A percentile compares a stretch with the other conserved stretches of the same genome.
Conservation (phyloP, 2,888 invertebrate species). For the Onthophagus sagittarius region DNA sequence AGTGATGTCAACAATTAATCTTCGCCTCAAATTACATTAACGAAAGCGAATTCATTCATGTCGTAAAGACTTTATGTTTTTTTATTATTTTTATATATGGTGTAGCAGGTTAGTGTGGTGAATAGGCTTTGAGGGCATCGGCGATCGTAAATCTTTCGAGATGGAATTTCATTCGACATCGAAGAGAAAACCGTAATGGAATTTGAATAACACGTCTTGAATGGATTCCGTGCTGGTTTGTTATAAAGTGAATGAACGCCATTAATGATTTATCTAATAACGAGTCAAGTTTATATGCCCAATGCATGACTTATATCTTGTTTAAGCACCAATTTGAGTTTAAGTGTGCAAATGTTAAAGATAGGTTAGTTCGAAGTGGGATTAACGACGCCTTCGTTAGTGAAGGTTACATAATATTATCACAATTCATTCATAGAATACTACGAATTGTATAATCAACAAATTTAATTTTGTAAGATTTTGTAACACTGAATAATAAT, state of each 20-base stretch:
- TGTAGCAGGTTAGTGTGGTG: not conserved
- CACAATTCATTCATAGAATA: not conserved
- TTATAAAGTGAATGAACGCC: not conserved
- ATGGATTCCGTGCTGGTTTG: not conserved
- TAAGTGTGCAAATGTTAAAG: not conserved
- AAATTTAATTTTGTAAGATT: too few relatives aligned
- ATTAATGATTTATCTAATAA: not conserved
- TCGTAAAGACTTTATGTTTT: not conserved
- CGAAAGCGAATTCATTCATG: not conserved
- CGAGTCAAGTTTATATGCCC: not conserved
- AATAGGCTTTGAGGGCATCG: conserved; percentile 1
- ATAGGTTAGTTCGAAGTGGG: not conserved
- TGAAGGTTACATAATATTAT: not conserved
- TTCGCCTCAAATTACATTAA: not conserved
- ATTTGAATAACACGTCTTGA: not conserved
- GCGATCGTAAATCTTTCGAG: conserved; percentile 5
- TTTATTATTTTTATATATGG: not conserved
- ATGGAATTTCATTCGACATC: not conserved
- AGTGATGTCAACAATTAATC: not conserved
- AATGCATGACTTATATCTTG: not conserved
- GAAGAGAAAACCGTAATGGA: not conserved
- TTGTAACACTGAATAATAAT: too few relatives aligned
- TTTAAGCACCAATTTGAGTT: not conserved
- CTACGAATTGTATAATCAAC: too few relatives aligned
- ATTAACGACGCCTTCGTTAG: not conserved